A percentile compares a stretch with the other conserved stretches of the same genome.
phyloP scores from a whole-genome alignment of 2,113 vertebrate genomes.

The Helogale parvula region DNA sequence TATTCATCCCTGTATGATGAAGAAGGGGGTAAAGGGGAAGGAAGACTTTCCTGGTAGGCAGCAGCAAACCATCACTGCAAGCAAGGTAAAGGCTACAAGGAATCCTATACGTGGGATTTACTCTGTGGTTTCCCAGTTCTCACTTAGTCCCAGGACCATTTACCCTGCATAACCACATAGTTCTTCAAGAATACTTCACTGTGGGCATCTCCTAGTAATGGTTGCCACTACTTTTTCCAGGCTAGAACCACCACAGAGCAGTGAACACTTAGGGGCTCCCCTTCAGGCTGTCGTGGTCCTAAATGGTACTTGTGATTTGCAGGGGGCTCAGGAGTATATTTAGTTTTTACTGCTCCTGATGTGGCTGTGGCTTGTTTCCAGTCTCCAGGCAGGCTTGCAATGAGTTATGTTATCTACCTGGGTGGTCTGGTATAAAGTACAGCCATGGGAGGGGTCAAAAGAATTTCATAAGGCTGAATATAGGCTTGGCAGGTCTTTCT shows the following conservation, averaged over 20 bases:
- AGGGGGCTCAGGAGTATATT: neutral
- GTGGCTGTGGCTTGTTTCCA: neutral
- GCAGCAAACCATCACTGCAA: neutral
- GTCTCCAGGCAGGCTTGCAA: neutral
- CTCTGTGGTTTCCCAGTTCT: neutral
- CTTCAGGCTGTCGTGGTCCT: neutral
- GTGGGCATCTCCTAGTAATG: neutral
- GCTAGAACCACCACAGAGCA: neutral
- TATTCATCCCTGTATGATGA: neutral
- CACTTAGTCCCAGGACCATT: neutral
- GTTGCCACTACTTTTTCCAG: neutral
- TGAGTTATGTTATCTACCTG: neutral
- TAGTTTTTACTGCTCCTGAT: neutral
- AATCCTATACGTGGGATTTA: neutral
- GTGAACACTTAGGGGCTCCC: neutral
- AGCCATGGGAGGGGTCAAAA: conserved; percentile 19
- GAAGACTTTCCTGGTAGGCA: neutral
- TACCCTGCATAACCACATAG: neutral
- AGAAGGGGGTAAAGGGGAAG: neutral
- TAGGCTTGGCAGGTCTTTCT: neutral
- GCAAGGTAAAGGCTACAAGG: neutral
- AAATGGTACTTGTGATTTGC: neutral
- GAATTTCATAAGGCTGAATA: conserved; percentile 26
- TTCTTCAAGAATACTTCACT: neutral
- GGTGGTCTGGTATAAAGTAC: conserved; percentile 46